Evolutionary conservation across 2,797 vertebrate species (phyloP), one percentile per base, ranked within the genome.

Genomic region (Girardinus metallicus): DNA sequence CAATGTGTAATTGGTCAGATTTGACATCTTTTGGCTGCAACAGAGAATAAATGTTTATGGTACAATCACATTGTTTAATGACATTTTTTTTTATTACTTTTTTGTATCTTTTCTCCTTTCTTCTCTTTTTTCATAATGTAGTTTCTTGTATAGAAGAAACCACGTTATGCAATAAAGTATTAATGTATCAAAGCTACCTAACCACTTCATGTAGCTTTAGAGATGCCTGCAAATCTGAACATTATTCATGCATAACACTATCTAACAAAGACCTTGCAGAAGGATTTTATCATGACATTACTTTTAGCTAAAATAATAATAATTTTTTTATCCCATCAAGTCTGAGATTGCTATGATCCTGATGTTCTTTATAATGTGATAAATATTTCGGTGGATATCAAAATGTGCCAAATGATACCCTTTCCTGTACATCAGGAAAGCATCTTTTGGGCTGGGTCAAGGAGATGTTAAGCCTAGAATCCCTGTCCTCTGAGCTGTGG

Each of bases 141-240:
- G 36, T 82, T 49, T 80, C 74, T 44, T 86, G 46, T 81, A 79
- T 81, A 29, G 79, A n/a, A n/a, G n/a, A n/a, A n/a, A n/a, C n/a
- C n/a, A n/a, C n/a, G n/a, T n/a, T n/a, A n/a, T n/a, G n/a, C n/a
- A n/a, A n/a, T n/a, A n/a, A n/a, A 75, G 77, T 23, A 88, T 85
- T 74, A 80, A 86, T 13, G 75, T 62, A 86, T 83, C 83, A 87
- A 23, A 91, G 83, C 80, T 55, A 41, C 0, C 1, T 0, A 0
- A 1, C 21, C 29, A 29, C 23, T 79, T 18, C 83, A 13, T 12
- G 9, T 77, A 44, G 68, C 26, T 71, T 71, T 71, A 44, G 68
- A 44, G 13, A 29, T 16, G 2, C 41, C 39, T 44, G n/a, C 0
- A 44, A 13, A 71, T 68, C 10, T 41, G 21, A 66, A 66, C 36